These are phyloP conservation scores for Heliconius cydno DNA, from an alignment of 2,888 invertebrate species.

Conservation along the genomic window DNA sequence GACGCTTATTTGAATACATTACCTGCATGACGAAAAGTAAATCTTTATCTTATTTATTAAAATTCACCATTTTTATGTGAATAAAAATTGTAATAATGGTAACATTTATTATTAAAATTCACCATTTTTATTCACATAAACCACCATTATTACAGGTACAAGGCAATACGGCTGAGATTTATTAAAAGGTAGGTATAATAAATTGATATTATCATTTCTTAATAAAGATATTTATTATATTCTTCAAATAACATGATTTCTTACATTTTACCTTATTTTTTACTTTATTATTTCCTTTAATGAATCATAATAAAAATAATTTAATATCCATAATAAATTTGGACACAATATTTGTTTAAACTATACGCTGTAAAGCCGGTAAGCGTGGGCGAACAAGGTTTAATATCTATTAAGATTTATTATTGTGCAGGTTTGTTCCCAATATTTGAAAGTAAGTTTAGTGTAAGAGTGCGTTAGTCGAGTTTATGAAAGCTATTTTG, in stretches of 20 bases:
- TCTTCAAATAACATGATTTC: neutral
- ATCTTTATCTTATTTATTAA: no score
- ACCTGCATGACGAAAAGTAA: no score
- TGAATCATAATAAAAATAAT: neutral
- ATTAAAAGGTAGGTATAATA: neutral
- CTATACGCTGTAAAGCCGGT: neutral
- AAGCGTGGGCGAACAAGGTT: constrained; percentile 1
- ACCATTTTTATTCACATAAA: no score
- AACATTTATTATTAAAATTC: no score
- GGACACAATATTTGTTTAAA: constrained; percentile 4
- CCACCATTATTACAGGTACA: no score
- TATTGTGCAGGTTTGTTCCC: neutral
- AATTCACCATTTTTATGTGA: no score
- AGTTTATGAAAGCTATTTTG: neutral
- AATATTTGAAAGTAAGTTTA: neutral
- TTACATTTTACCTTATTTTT: neutral
- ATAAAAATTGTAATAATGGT: no score
- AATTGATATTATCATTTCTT: neutral
- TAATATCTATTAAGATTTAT: constrained; percentile 15
- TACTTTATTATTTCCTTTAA: neutral
- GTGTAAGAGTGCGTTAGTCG: neutral
- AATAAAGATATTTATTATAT: neutral
- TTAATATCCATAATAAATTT: neutral
- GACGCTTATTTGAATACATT: no score
- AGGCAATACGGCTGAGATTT: no score